These are phyloP conservation scores for Onthophagus sagittarius DNA, from an alignment of 2,888 invertebrate species.

Conservation along the genomic window DNA sequence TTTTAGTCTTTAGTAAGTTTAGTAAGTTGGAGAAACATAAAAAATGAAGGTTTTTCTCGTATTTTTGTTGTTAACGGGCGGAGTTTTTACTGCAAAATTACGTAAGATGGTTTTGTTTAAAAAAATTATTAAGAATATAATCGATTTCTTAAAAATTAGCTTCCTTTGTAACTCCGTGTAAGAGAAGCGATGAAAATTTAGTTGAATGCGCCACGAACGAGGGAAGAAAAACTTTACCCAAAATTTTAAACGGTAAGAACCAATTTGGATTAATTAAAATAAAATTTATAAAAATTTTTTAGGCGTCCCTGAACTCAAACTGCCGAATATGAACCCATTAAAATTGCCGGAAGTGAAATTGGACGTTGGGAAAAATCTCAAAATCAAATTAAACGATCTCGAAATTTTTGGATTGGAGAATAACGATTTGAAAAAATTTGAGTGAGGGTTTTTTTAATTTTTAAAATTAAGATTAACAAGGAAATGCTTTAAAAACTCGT, in stretches of 20 bases:
- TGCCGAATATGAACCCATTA: slow-evolving; percentile 38
- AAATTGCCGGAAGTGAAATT: slow-evolving; percentile 33
- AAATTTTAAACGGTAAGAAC: slow-evolving; percentile 33
- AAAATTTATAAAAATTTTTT: slow-evolving; percentile 11
- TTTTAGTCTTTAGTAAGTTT: no score
- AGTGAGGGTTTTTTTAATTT: background rate
- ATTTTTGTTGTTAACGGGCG: no score
- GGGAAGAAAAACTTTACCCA: slow-evolving; percentile 33
- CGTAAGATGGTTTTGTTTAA: slow-evolving; percentile 21
- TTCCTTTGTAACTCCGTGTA: slow-evolving; percentile 36
- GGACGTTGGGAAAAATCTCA: slow-evolving; percentile 31
- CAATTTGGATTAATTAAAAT: slow-evolving; percentile 5
- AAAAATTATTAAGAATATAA: background rate
- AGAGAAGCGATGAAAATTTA: slow-evolving; percentile 34
- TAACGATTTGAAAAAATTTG: slow-evolving; percentile 26
- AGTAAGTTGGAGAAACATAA: no score
- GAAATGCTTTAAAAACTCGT: no score
- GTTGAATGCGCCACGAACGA: slow-evolving; percentile 35
- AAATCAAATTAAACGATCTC: slow-evolving; percentile 32
- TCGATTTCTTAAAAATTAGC: slow-evolving; percentile 32
- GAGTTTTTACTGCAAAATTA: slow-evolving; percentile 16
- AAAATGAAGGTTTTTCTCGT: no score
- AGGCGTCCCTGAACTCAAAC: slow-evolving; percentile 38
- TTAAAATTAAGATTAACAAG: background rate
- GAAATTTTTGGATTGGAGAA: slow-evolving; percentile 34